Evolutionary conservation across 2,888 invertebrate species (phyloP).

Genomic region (Micropterix aruncella): DNA sequence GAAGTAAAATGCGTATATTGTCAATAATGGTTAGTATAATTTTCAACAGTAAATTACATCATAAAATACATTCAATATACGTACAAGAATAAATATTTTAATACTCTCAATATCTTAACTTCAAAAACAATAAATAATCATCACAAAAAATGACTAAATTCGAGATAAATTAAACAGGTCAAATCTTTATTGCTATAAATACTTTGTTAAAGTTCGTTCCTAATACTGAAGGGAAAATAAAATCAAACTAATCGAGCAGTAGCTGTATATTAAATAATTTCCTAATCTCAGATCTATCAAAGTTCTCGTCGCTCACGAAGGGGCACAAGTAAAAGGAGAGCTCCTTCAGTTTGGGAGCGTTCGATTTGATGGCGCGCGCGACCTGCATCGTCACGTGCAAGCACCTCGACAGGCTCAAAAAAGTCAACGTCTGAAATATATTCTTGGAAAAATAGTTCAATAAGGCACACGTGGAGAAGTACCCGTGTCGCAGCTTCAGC

Average conservation of each 20-base stretch:
- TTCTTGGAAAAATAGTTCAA: constrained; percentile 35
- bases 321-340: constrained; percentile 37
- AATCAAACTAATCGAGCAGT: constrained; percentile 25
- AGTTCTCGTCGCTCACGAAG: constrained; percentile 31
- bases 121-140: background rate
- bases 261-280: constrained; percentile 36
- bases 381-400: constrained; percentile 35
- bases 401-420: constrained; percentile 34
- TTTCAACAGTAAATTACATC: background rate
- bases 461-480: constrained; percentile 34
- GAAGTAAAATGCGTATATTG: too few species aligned
- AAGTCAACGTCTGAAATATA: constrained; percentile 30
- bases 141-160: background rate
- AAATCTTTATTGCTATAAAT: background rate
- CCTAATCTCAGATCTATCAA: constrained; percentile 31
- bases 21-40: background rate
- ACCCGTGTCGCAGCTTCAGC: constrained; percentile 35
- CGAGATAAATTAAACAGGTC: background rate
- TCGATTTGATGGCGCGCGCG: constrained; percentile 31
- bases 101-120: background rate
- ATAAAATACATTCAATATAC: background rate
- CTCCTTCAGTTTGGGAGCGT: constrained; percentile 34
- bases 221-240: background rate
- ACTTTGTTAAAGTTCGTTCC: background rate
- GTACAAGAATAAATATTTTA: background rate